Evolutionary conservation across 2,888 invertebrate species (phyloP), one percentile per base, ranked within the genome.

Genomic region (Endomychus coccineus): DNA sequence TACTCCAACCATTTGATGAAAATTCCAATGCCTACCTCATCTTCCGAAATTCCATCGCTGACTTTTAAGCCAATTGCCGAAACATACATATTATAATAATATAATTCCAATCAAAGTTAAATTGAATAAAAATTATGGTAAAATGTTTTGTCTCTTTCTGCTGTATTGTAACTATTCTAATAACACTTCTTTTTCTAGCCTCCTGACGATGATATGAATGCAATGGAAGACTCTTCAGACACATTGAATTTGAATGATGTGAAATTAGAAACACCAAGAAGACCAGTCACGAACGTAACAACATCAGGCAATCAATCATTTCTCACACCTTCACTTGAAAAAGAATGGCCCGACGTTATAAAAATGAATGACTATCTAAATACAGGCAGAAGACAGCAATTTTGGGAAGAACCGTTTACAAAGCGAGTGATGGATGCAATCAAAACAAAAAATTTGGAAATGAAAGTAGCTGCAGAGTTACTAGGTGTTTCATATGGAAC

Each of bases 341-440:
- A 62, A 42, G 66, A 67, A 46, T 67, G 66, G 65, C 64, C 70
- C 33, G 83, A 88, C 65, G 88, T 89, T 23, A 76, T 89, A 39
- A 88, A 86, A 64, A 79, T 89, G 74, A 85, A 83, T 61, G 88
- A 88, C 56, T 90, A 89, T 58, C 66, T 89, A 43, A 82, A 84
- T 52, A 86, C 85, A 52, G 89, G 90, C 2, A 69, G 90, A 17
- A 69, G 90, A 33, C 90, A 89, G 40, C 89, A 90, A 67, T 91
- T 90, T 67, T 91, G 90, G 90, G 90, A 90, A 59, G 90, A 90
- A 62, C 81, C 85, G 27, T 89, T 88, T 55, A 89, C 89, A 16
- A 83, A 85, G 62, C 70, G 88, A 57, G 80, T 90, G 24, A 85
- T 90, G 83, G 89, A 90, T 61, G 85, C 87, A 11, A 89, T 90